A percentile compares a stretch with the other conserved stretches of the same genome.
Conservation (phyloP, 2,113 vertebrate genomes). For the Anolis sagrei region DNA sequence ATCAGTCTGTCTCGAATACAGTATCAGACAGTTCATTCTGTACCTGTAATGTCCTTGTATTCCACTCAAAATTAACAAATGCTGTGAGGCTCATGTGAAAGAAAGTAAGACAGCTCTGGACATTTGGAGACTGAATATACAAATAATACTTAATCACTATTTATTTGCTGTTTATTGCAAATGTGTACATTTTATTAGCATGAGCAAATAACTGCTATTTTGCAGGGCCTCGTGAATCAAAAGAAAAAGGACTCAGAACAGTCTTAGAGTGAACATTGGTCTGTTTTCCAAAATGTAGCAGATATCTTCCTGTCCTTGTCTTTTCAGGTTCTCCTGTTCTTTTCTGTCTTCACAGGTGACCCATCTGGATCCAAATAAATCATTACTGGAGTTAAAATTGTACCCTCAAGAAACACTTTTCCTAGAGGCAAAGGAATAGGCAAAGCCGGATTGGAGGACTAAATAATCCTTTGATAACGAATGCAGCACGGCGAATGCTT, state of each 20-base stretch:
- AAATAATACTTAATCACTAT: neutral
- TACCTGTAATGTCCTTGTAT: neutral
- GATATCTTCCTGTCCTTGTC: neutral
- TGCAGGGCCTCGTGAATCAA: neutral
- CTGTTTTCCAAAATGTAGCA: slow-evolving; percentile 23
- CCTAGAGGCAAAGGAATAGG: slow-evolving; percentile 95
- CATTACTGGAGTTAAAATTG: slow-evolving; percentile 94
- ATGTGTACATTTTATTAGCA: neutral
- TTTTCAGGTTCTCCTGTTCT: slow-evolving; percentile 16
- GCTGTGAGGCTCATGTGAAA: rapidly evolving
- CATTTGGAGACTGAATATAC: neutral
- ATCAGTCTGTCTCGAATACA: neutral
- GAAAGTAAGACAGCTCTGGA: slow-evolving; percentile 1
- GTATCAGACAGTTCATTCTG: neutral
- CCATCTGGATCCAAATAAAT: slow-evolving; percentile 91
- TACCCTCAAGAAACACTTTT: slow-evolving; percentile 99
- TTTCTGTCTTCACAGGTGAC: slow-evolving; percentile 84
- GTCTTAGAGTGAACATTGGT: neutral
- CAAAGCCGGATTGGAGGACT: slow-evolving; percentile 67
- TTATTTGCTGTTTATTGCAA: slow-evolving; percentile 16
- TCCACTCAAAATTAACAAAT: slow-evolving; percentile 24
- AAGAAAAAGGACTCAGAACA: neutral
- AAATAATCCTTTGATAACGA: slow-evolving; percentile 69
- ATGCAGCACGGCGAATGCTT: slow-evolving; percentile 70
- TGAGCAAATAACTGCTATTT: neutral